Evolutionary conservation across 2,797 vertebrate species (phyloP).

Genomic region (Sebastes hubbsi): DNA sequence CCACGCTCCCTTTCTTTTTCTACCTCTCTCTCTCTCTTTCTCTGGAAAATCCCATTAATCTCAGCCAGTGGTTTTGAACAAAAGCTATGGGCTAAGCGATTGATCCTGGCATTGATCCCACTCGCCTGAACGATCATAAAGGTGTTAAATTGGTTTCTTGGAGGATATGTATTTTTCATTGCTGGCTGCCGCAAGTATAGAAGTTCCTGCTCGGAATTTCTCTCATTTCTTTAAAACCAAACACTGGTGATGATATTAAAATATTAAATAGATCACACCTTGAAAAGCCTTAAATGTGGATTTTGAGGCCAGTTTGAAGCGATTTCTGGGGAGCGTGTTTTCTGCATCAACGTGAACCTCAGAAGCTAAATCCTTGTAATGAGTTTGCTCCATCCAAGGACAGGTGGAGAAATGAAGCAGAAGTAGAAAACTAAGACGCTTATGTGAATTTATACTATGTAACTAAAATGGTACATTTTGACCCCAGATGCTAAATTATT

Average conservation of each 20-base stretch:
- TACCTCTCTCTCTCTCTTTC: conserved; percentile 67
- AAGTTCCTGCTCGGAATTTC: conserved; percentile 62
- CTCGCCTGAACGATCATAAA: conserved; percentile 81
- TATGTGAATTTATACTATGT: not conserved
- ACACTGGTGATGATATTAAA: conserved; percentile 66
- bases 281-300: conserved; percentile 63
- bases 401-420: conserved; percentile 9
- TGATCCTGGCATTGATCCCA: conserved; percentile 84
- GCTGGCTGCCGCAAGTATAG: conserved; percentile 61
- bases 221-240: conserved; percentile 39
- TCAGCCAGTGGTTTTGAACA: conserved; percentile 80
- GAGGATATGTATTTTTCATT: conserved; percentile 84
- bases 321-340: conserved; percentile 43
- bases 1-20: conserved; percentile 49
- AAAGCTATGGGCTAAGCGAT: conserved; percentile 81
- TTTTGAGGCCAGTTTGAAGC: conserved; percentile 63
- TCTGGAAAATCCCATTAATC: conserved; percentile 79
- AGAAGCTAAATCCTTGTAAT: conserved; percentile 54
- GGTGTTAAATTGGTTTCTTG: conserved; percentile 85
- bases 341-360: conserved; percentile 26
- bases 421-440: not conserved
- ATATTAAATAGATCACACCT: conserved; percentile 66
- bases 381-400: conserved; percentile 50
- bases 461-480: not conserved
- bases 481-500: not conserved